Evolutionary conservation across 2,113 vertebrate genomes (phyloP).

Genomic region (Todiramphus saurophagus): DNA sequence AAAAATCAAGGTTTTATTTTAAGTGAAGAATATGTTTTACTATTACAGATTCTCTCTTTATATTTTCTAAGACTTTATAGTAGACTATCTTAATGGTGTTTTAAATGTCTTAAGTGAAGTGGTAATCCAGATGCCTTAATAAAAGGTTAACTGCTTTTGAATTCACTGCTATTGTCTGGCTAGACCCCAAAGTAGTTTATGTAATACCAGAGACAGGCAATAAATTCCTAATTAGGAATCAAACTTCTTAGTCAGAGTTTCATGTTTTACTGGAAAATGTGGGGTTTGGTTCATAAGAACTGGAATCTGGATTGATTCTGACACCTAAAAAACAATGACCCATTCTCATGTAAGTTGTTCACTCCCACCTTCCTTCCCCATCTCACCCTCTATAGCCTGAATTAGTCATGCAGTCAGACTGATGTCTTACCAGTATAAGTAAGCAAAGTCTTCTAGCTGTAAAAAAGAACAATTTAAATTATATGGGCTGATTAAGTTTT

Average conservation of each 20-base stretch:
- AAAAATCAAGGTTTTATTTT: neutral
- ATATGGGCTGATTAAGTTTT: neutral
- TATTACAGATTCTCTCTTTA: neutral
- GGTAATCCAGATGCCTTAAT: neutral
- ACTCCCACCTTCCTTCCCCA: slow-evolving; percentile 4
- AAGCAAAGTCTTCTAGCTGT: neutral
- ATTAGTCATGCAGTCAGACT: neutral
- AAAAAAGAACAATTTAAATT: neutral
- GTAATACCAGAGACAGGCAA: neutral
- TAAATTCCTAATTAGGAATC: neutral
- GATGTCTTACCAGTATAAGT: neutral
- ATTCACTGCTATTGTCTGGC: neutral
- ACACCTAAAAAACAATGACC: slow-evolving; percentile 1
- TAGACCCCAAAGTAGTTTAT: neutral
- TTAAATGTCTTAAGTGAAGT: neutral
- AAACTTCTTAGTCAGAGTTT: slow-evolving; percentile 19
- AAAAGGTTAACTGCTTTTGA: neutral
- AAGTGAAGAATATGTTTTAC: neutral
- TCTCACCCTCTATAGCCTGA: neutral
- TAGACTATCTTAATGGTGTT: neutral
- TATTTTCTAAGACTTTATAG: neutral
- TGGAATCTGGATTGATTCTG: neutral
- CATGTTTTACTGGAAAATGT: slow-evolving; percentile 22
- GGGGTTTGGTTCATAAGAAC: neutral
- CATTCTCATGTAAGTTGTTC: neutral